Conservation (phyloP, 2,888 invertebrate species). For the Leucozona laternaria region DNA sequence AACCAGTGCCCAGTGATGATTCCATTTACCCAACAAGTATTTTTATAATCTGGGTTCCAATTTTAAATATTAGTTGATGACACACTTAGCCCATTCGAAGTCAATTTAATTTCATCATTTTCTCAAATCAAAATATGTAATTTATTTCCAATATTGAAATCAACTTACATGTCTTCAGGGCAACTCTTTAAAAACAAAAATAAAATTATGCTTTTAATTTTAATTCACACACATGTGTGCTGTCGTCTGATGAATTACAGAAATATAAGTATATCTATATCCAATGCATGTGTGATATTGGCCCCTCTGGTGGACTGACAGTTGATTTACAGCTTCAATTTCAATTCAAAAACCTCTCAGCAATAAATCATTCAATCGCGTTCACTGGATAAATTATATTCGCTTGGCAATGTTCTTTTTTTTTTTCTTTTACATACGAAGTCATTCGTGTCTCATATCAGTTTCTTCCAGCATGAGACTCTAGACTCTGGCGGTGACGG, state of each 20-base stretch:
- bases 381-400: slow-evolving; percentile 64
- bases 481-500: too few relatives aligned
- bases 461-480: slow-evolving; percentile 41
- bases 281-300: slow-evolving; percentile 11
- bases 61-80: too few relatives aligned
- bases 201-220: slow-evolving; percentile 42
- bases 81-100: not conserved
- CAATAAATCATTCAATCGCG: slow-evolving; percentile 75
- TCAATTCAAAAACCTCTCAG: slow-evolving; percentile 73
- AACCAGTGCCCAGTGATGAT: too few relatives aligned
- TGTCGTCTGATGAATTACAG: not conserved
- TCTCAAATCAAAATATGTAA: slow-evolving; percentile 39
- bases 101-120: slow-evolving; percentile 28
- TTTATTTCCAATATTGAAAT: slow-evolving; percentile 36
- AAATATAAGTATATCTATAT: not conserved
- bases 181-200: not conserved
- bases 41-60: too few relatives aligned
- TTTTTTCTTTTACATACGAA: not conserved
- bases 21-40: too few relatives aligned
- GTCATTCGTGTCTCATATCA: slow-evolving; percentile 72
- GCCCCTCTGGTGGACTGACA: slow-evolving; percentile 51
- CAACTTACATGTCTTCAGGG: not conserved
- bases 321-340: slow-evolving; percentile 75
- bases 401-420: slow-evolving; percentile 53
- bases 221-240: not conserved